phyloP scores from a whole-genome alignment of 1,140 invertebrate genomes.

The Mya arenaria region DNA sequence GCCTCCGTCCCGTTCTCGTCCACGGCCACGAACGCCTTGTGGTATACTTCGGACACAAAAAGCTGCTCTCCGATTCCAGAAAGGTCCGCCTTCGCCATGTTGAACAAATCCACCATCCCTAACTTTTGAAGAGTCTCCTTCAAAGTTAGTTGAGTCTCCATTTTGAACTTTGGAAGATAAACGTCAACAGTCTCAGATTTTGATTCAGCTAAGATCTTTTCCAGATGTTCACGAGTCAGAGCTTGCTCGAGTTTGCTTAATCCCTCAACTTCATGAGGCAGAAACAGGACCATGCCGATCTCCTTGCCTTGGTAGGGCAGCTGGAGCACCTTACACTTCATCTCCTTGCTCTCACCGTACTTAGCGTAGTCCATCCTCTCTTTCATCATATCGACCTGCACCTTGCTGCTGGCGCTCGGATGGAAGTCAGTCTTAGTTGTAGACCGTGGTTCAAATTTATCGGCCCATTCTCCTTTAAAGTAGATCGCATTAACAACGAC shows the following conservation, averaged over 20 bases:
- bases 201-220: conserved; percentile 24
- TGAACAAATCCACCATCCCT: conserved; percentile 82
- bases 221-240: conserved; percentile 82
- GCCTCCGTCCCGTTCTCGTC: conserved; percentile 72
- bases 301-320: conserved; percentile 87
- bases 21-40: conserved; percentile 84
- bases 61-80: too few relatives aligned
- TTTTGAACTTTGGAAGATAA: conserved; percentile 86
- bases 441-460: conserved; percentile 84
- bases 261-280: conserved; percentile 83
- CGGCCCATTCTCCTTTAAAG: conserved; percentile 89
- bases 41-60: conserved; percentile 77
- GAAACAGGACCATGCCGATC: conserved; percentile 87
- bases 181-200: conserved; percentile 57
- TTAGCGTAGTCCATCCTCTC: conserved; percentile 76
- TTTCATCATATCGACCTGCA: conserved; percentile 79
- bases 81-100: conserved; percentile 38
- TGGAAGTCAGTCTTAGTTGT: conserved; percentile 82
- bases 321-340: conserved; percentile 87
- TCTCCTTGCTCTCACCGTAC: conserved; percentile 85
- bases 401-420: not conserved
- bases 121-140: too few relatives aligned
- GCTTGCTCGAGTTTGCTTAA: conserved; percentile 81
- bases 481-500: conserved; percentile 90
- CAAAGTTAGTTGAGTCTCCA: conserved; percentile 84